Conservation (phyloP, 2,113 vertebrate genomes). For the Argyrosomus japonicus region DNA sequence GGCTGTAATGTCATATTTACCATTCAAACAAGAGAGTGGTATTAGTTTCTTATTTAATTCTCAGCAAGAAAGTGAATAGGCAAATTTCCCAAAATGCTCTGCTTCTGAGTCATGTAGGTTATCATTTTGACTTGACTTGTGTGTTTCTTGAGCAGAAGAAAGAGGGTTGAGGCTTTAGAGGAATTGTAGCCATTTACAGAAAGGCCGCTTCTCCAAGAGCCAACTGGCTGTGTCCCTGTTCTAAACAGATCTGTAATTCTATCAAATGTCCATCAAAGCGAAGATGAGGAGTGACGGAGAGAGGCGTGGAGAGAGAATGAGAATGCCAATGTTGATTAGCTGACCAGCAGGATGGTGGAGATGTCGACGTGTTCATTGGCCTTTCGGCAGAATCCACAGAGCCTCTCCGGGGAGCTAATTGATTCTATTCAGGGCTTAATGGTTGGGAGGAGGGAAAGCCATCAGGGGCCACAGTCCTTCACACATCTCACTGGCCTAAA, state of each 20-base stretch:
- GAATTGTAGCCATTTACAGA: slow-evolving; percentile 5
- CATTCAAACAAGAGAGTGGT: not conserved
- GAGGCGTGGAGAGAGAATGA: slow-evolving; percentile 69
- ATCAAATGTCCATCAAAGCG: slow-evolving; percentile 77
- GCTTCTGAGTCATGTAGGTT: not conserved
- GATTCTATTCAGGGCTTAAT: slow-evolving; percentile 82
- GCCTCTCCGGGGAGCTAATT: slow-evolving; percentile 75
- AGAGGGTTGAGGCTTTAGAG: not conserved
- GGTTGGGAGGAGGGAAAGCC: slow-evolving; percentile 53
- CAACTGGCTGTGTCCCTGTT: slow-evolving; percentile 19
- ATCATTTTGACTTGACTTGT: not conserved
- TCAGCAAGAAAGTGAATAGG: not conserved
- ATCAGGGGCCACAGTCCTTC: slow-evolving; percentile 46
- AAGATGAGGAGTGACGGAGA: slow-evolving; percentile 78
- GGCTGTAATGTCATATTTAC: not conserved
- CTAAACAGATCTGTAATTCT: slow-evolving; percentile 79
- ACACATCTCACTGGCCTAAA: slow-evolving; percentile 44
- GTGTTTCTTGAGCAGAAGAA: not conserved
- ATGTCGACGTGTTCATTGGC: slow-evolving; percentile 69
- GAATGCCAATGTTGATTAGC: slow-evolving; percentile 80
- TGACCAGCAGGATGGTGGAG: slow-evolving; percentile 49
- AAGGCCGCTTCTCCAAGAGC: slow-evolving; percentile 24
- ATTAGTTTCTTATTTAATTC: not conserved
- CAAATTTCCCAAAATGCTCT: too few relatives aligned
- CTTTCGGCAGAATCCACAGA: slow-evolving; percentile 63